Conservation (phyloP, 2,888 invertebrate species). For the Charanyca ferruginea region DNA sequence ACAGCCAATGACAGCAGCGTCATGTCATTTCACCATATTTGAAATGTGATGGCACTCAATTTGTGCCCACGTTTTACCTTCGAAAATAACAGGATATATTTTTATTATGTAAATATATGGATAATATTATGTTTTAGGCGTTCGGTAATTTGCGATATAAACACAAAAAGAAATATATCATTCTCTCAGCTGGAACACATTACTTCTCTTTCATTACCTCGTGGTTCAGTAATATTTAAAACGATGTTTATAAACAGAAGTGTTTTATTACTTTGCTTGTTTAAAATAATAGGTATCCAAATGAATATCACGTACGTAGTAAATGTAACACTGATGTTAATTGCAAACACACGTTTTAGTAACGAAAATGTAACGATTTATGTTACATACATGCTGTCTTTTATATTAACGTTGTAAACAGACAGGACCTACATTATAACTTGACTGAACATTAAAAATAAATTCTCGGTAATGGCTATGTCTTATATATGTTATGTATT, state of each 20-base stretch:
- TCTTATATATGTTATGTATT: conserved; percentile 5
- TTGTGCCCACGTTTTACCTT: conserved; percentile 6
- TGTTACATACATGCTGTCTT: conserved; percentile 4
- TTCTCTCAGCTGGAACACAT: neutral
- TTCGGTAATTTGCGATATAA: neutral
- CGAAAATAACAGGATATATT: neutral
- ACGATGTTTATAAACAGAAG: conserved; percentile 2
- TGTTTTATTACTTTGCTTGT: neutral
- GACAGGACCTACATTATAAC: conserved; percentile 28
- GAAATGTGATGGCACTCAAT: neutral
- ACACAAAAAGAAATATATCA: neutral
- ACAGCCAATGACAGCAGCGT: neutral
- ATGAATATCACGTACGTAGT: neutral
- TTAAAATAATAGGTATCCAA: neutral
- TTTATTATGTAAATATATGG: neutral
- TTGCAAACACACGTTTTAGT: conserved; percentile 7
- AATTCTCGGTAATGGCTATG: conserved; percentile 14
- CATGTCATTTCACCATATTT: neutral
- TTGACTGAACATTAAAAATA: conserved; percentile 29
- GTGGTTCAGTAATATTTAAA: neutral
- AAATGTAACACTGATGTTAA: conserved; percentile 1
- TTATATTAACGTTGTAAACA: conserved; percentile 28
- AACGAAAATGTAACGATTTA: conserved; percentile 18
- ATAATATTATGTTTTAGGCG: neutral
- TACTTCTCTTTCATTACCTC: neutral